Evolutionary conservation across 2,888 invertebrate genomes (phyloP).

Genomic region (Ariolimax columbianus): DNA sequence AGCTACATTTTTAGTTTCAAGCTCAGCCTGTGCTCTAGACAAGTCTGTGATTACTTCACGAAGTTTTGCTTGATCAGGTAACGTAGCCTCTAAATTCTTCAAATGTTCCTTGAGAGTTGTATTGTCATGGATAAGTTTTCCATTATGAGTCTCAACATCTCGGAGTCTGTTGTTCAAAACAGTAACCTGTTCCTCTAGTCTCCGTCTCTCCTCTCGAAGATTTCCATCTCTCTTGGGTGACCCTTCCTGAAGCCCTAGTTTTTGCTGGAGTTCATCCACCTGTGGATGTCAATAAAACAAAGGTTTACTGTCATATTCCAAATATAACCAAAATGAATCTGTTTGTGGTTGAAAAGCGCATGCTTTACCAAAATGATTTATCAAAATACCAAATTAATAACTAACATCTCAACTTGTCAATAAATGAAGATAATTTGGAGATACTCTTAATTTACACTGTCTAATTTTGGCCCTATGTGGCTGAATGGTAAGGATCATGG

Average conservation of each 20-base stretch:
- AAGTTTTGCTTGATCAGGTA: conserved; percentile 4
- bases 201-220: conserved; percentile 47
- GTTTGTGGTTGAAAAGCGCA: too few species aligned
- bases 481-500: too few species aligned
- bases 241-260: conserved; percentile 25
- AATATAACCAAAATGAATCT: too few species aligned
- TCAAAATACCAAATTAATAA: too few species aligned
- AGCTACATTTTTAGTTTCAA: conserved; percentile 13
- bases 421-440: too few species aligned
- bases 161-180: conserved; percentile 43
- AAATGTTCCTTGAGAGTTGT: conserved; percentile 45
- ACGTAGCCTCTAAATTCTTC: conserved; percentile 26
- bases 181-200: conserved; percentile 52
- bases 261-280: conserved; percentile 50
- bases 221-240: conserved; percentile 37
- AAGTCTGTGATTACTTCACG: neutral
- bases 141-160: conserved; percentile 52
- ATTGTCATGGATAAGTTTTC: conserved; percentile 52
- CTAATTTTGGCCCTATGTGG: too few species aligned
- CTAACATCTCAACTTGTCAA: too few species aligned
- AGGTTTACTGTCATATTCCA: too few species aligned
- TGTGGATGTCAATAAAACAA: neutral
- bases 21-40: conserved; percentile 10
- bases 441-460: too few species aligned
- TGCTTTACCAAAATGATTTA: too few species aligned